phyloP scores from a whole-genome alignment of 2,888 invertebrate species.

The Stenichneumon culpator region DNA sequence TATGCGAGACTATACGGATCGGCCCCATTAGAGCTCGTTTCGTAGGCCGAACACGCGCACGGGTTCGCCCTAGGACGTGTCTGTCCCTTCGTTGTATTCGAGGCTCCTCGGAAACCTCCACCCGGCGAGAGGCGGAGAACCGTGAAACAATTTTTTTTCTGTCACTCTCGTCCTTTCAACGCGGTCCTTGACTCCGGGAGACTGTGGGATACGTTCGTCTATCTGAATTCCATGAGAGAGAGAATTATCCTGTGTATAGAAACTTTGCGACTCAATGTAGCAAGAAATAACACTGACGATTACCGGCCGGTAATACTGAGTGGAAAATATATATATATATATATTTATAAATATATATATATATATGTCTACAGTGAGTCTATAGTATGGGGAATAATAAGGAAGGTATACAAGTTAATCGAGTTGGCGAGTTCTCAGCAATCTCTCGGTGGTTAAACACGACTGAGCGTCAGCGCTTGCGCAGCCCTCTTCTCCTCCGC shows the following conservation, averaged over 20 bases:
- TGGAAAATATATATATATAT: slow-evolving; percentile 19
- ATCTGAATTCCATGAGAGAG: slow-evolving; percentile 11
- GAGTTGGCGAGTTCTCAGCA: slow-evolving; percentile 58
- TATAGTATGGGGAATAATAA: slow-evolving; percentile 46
- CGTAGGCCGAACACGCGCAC: slow-evolving; percentile 58
- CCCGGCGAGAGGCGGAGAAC: neutral
- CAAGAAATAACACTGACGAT: slow-evolving; percentile 18
- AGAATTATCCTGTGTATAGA: neutral
- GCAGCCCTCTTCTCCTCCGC: slow-evolving; percentile 2
- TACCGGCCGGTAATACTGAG: slow-evolving; percentile 26
- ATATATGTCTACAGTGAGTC: slow-evolving; percentile 4
- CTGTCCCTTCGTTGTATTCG: slow-evolving; percentile 56
- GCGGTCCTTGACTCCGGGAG: slow-evolving; percentile 49
- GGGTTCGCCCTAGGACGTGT: slow-evolving; percentile 62
- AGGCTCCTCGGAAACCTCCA: neutral
- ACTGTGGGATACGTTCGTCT: neutral
- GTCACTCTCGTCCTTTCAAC: neutral
- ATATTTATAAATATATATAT: neutral
- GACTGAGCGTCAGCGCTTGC: slow-evolving; percentile 12
- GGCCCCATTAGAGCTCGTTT: slow-evolving; percentile 33
- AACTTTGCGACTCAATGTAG: neutral
- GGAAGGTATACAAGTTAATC: slow-evolving; percentile 57
- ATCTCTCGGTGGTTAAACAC: slow-evolving; percentile 34
- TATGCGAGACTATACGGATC: slow-evolving; percentile 26
- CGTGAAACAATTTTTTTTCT: slow-evolving; percentile 23